Evolutionary conservation across 2,113 vertebrate species (phyloP).

Genomic region (Dipodomys spectabilis): DNA sequence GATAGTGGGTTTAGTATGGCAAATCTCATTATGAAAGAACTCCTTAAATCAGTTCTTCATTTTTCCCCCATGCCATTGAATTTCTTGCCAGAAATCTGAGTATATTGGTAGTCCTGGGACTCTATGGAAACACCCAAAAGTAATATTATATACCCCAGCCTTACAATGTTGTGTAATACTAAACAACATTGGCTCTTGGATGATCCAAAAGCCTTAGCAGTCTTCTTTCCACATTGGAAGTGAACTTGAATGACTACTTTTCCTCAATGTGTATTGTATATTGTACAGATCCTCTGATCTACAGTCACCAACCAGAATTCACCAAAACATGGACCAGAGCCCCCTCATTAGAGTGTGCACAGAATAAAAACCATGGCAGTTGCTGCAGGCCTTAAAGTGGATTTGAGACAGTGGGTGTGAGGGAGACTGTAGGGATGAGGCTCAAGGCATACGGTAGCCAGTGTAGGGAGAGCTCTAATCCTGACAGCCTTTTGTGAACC

Average conservation of each 20-base stretch:
- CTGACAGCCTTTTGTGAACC: neutral
- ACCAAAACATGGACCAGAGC: neutral
- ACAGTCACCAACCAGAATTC: neutral
- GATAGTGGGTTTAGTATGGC: neutral
- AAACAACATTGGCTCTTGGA: neutral
- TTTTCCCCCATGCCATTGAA: neutral
- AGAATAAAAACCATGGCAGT: neutral
- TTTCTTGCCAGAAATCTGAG: neutral
- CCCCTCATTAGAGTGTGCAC: neutral
- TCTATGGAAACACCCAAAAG: neutral
- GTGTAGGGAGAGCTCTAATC: neutral
- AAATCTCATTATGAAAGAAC: constrained; percentile 14
- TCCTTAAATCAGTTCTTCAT: neutral
- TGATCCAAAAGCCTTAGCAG: neutral
- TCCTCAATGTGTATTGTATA: neutral
- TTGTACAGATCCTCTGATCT: neutral
- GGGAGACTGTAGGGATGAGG: neutral
- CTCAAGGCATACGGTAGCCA: neutral
- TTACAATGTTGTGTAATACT: neutral
- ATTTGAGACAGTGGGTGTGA: neutral
- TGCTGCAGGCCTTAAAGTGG: neutral
- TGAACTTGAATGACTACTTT: neutral
- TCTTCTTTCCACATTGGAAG: neutral
- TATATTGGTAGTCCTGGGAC: neutral
- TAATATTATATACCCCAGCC: rapidly evolving